Evolutionary conservation across 2,888 invertebrate genomes (phyloP).

Genomic region (Agonopterix alstromeriana): DNA sequence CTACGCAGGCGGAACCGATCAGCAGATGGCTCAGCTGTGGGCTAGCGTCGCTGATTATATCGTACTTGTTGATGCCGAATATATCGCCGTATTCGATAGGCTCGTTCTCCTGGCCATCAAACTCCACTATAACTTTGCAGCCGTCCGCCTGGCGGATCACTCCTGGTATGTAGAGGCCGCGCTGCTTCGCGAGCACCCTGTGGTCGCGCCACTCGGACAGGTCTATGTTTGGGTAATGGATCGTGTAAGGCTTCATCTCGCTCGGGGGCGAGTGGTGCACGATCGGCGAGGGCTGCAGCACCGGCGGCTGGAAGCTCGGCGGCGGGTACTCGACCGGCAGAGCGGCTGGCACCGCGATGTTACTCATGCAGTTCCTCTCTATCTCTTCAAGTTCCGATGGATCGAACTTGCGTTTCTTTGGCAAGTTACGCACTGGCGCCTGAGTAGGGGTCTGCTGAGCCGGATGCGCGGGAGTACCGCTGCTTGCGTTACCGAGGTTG

Average conservation of each 20-base stretch:
- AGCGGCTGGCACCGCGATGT: slow-evolving; percentile 42
- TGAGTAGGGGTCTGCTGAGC: slow-evolving; percentile 64
- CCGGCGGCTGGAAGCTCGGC: slow-evolving; percentile 39
- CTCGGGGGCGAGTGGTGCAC: slow-evolving; percentile 72
- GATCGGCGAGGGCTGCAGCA: slow-evolving; percentile 55
- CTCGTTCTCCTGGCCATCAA: slow-evolving; percentile 86
- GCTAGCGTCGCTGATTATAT: slow-evolving; percentile 95
- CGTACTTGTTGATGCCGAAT: slow-evolving; percentile 86
- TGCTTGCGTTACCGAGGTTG: slow-evolving; percentile 57
- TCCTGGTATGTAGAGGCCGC: slow-evolving; percentile 90
- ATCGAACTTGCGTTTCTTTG: slow-evolving; percentile 94
- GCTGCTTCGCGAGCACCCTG: slow-evolving; percentile 91
- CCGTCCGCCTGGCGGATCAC: slow-evolving; percentile 86
- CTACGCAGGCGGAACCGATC: slow-evolving; percentile 88
- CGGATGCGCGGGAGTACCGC: slow-evolving; percentile 36
- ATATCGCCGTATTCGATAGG: slow-evolving; percentile 85
- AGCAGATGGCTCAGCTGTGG: slow-evolving; percentile 90
- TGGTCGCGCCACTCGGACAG: slow-evolving; percentile 96
- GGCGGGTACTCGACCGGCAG: slow-evolving; percentile 42
- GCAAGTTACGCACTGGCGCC: slow-evolving; percentile 85
- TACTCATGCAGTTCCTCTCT: slow-evolving; percentile 68
- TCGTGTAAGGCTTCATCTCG: slow-evolving; percentile 64
- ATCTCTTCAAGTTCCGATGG: slow-evolving; percentile 86
- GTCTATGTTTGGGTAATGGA: slow-evolving; percentile 82
- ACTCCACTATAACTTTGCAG: slow-evolving; percentile 86